phyloP scores from a whole-genome alignment of 2,888 invertebrate species.

The Protonemura montana region DNA sequence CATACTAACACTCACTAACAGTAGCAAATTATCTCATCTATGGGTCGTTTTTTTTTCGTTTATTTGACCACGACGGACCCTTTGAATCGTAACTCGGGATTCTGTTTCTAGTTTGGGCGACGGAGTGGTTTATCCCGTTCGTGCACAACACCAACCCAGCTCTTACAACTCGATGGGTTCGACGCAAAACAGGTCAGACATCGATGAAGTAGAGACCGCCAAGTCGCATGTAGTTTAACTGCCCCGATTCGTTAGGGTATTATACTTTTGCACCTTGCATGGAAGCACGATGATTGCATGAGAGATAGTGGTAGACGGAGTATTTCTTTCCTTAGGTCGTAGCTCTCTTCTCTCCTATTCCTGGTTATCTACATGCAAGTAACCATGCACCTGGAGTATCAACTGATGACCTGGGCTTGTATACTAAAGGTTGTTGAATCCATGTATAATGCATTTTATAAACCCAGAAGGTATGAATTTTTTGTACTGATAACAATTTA shows the following conservation, averaged over 20 bases:
- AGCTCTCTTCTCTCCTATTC: background rate
- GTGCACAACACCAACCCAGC: conserved; percentile 73
- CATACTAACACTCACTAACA: background rate
- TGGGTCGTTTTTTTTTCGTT: background rate
- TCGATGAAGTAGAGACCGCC: conserved; percentile 36
- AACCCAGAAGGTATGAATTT: too few relatives aligned
- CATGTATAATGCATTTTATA: too few relatives aligned
- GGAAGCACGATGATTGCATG: conserved; percentile 4
- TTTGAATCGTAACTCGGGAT: conserved; percentile 13
- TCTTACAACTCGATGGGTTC: conserved; percentile 90
- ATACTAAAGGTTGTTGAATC: too few relatives aligned
- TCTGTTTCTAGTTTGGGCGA: conserved; percentile 80
- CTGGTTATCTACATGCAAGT: background rate
- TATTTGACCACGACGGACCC: background rate
- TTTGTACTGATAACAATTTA: too few relatives aligned
- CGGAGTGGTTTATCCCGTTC: conserved; percentile 85
- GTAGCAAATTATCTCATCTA: background rate
- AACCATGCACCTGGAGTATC: background rate
- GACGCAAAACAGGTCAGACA: conserved; percentile 80
- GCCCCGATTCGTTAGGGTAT: conserved; percentile 51
- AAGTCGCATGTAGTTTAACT: conserved; percentile 41
- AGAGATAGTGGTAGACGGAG: background rate
- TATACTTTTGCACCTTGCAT: conserved; percentile 34
- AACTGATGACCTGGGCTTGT: background rate
- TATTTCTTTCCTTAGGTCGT: background rate